A percentile compares a stretch with the other conserved stretches of the same genome.
These are phyloP conservation scores for Drosophila cognata DNA, from an alignment of 2,888 invertebrate genomes.

Conservation along the genomic window DNA sequence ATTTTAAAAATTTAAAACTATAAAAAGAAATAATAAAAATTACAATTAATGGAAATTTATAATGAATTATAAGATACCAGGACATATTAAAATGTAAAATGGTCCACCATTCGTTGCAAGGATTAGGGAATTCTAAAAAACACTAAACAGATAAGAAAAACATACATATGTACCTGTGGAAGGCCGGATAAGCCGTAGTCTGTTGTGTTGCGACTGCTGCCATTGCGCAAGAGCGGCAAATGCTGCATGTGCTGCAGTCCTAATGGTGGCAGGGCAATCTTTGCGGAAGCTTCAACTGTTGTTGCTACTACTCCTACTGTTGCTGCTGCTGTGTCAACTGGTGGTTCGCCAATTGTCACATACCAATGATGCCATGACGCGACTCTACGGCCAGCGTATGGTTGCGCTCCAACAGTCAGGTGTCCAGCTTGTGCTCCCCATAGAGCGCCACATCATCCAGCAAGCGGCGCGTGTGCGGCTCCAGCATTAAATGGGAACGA, in stretches of 20 bases:
- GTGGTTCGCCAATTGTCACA: slow-evolving; percentile 50
- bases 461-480: slow-evolving; percentile 39
- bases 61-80: neutral
- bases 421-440: slow-evolving; percentile 63
- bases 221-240: slow-evolving; percentile 56
- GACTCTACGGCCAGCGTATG: too few relatives aligned
- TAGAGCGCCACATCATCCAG: slow-evolving; percentile 49
- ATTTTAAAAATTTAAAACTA: too few relatives aligned
- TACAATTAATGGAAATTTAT: too few relatives aligned
- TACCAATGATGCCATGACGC: slow-evolving; percentile 82
- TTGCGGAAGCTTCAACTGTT: slow-evolving; percentile 35
- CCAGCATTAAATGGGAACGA: slow-evolving; percentile 27
- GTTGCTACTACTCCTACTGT: slow-evolving; percentile 1
- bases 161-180: slow-evolving; percentile 87
- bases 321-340: slow-evolving; percentile 35
- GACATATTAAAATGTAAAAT: neutral
- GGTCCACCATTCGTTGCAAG: neutral
- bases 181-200: slow-evolving; percentile 89
- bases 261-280: slow-evolving; percentile 42
- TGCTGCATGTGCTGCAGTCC: slow-evolving; percentile 54
- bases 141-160: neutral
- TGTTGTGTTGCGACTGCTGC: slow-evolving; percentile 43
- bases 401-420: slow-evolving; percentile 73
- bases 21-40: too few relatives aligned
- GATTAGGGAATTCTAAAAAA: neutral